Conservation (phyloP, 2,797 vertebrate species). For the Arctocebus calabarensis region DNA sequence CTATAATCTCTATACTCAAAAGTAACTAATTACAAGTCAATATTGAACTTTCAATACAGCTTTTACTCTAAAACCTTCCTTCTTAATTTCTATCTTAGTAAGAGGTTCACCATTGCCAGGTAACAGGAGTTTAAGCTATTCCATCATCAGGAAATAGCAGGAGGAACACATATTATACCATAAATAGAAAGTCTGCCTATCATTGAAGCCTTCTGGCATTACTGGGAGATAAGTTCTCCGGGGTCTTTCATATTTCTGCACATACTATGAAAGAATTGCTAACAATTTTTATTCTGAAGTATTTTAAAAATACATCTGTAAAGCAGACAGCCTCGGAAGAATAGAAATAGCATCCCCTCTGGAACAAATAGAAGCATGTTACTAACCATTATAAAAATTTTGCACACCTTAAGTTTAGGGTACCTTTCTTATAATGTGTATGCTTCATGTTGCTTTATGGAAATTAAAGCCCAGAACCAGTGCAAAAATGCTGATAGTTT, state of each 20-base stretch:
- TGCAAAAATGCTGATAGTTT: not conserved
- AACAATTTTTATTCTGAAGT: conserved; percentile 6
- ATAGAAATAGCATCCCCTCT: not conserved
- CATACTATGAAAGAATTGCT: conserved; percentile 3
- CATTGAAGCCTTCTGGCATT: conserved; percentile 17
- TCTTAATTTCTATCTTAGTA: not conserved
- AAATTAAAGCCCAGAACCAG: not conserved
- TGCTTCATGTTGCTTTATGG: not conserved
- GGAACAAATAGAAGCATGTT: not conserved
- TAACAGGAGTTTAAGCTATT: not conserved
- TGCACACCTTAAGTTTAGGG: not conserved
- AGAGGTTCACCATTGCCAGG: not conserved
- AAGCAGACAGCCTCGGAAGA: not conserved
- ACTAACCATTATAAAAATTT: not conserved
- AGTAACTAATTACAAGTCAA: not conserved
- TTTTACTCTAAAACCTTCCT: not conserved
- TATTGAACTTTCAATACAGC: not conserved
- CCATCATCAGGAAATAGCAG: not conserved
- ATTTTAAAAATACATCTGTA: conserved; percentile 29
- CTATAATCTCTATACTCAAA: not conserved
- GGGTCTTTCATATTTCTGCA: conserved; percentile 31
- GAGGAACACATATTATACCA: not conserved
- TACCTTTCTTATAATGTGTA: not conserved
- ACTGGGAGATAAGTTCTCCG: not conserved
- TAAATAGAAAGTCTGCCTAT: not conserved